A percentile compares a stretch with the other conserved stretches of the same genome.
phyloP scores from a whole-genome alignment of 1,140 invertebrate genomes.

The Holcopasites calliopsidis region DNA sequence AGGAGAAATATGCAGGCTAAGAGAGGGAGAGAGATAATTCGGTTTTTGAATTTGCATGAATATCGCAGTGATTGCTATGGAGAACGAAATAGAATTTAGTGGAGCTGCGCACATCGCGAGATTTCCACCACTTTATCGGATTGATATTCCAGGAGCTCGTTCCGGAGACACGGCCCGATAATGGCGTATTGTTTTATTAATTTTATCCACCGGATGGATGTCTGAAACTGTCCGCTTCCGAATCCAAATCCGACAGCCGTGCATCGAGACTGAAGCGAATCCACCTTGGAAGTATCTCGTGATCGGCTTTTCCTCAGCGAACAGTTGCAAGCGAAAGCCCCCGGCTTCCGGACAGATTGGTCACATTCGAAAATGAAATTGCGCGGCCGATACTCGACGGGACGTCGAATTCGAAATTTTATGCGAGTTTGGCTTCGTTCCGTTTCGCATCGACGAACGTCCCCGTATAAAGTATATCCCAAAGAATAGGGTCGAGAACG shows the following conservation, averaged over 20 bases:
- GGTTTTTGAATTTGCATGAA: constrained; percentile 62
- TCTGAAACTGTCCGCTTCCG: background rate
- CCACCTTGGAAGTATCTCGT: too few species aligned
- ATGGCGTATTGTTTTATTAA: constrained; percentile 72
- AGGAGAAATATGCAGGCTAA: background rate
- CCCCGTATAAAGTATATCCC: constrained; percentile 10
- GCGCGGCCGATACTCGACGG: background rate
- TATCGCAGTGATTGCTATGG: constrained; percentile 74
- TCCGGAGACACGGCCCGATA: constrained; percentile 57
- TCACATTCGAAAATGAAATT: background rate
- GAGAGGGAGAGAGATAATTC: constrained; percentile 41
- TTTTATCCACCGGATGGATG: constrained; percentile 54
- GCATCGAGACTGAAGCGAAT: background rate
- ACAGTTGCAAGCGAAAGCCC: too few species aligned
- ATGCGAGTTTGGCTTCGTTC: constrained; percentile 5
- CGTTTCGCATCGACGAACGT: constrained; percentile 33
- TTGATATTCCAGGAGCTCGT: constrained; percentile 69
- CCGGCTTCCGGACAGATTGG: too few species aligned
- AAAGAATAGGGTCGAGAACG: constrained; percentile 28
- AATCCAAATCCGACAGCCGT: background rate
- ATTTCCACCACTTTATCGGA: constrained; percentile 58
- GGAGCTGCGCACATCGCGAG: constrained; percentile 33
- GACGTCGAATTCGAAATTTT: background rate
- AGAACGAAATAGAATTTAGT: constrained; percentile 72
- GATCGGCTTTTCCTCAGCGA: too few species aligned